Evolutionary conservation across 2,888 invertebrate genomes (phyloP), one percentile per base, ranked within the genome.

Genomic region (Diplolepis rosae): DNA sequence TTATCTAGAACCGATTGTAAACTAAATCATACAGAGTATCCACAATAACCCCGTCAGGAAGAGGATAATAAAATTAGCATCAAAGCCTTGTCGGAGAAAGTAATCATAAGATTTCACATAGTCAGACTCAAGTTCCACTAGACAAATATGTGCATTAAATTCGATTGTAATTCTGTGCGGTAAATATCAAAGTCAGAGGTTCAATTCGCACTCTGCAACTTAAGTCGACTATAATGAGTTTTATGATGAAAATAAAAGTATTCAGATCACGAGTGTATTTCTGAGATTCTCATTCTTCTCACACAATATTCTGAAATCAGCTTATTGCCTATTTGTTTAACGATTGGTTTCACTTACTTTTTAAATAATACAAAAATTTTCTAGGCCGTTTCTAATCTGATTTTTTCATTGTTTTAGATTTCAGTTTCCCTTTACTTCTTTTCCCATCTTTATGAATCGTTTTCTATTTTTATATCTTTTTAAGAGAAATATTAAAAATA

Each of bases 51-150:
- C 11, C 35, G 15, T 13, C 32, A 18, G 35, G 32, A 56, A 56
- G 56, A 56, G 13, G 11, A 35, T 56, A 56, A 56, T 35, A 56
- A 56, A 32, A 56, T 56, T 56, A 56, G 35, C 56, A 56, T 56
- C 13, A 56, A 56, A 56, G 42, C 42, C 42, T 42, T 7, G 15
- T 15, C 15, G 35, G 56, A 56, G 56, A 56, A 56, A 56, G 56
- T 56, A 22, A 56, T 22, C 22, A 22, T 4, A 54, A 54, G 30
- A 56, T 2, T 35, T 56, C 56, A 22, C 56, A 56, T 13, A n/a
- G 22, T 22, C 35, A 18, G 30, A 35, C 13, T 35, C 35, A 32
- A 5, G 18, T 35, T 56, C 13, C 35, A 13, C 22, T 35, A 22
- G 13, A 56, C 2, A 22, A 22, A 54, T 22, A 30, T 24, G 24